These are phyloP conservation scores for Arge pagana DNA, from an alignment of 2,888 invertebrate genomes.

Conservation along the genomic window DNA sequence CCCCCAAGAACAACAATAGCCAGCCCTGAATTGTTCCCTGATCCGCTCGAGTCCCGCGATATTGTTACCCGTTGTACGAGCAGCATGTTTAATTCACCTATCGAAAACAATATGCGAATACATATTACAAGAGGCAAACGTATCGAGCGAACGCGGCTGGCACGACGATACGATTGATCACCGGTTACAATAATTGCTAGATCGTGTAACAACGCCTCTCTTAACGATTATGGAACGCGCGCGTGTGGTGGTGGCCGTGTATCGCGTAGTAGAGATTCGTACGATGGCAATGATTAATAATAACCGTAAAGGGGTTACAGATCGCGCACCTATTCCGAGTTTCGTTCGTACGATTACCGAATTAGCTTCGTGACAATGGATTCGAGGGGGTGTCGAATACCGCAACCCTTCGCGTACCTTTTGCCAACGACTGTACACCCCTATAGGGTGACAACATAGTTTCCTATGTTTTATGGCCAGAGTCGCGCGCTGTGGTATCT, in stretches of 20 bases:
- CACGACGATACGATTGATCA: too few relatives aligned
- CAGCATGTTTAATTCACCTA: conserved; percentile 4
- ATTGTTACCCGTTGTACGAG: conserved; percentile 9
- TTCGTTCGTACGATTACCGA: conserved; percentile 16
- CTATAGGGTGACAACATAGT: conserved; percentile 48
- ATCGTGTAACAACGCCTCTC: too few relatives aligned
- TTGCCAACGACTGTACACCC: conserved; percentile 38
- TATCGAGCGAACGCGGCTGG: too few relatives aligned
- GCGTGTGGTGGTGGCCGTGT: too few relatives aligned
- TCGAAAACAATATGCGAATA: conserved; percentile 7
- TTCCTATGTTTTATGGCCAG: conserved; percentile 53
- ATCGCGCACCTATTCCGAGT: too few relatives aligned
- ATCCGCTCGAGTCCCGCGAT: conserved; percentile 14
- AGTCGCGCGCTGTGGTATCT: conserved; percentile 50
- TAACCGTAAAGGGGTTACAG: too few relatives aligned
- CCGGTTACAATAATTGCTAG: too few relatives aligned
- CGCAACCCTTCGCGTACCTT: conserved; percentile 24
- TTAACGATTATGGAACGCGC: too few relatives aligned
- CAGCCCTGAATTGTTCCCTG: conserved; percentile 11
- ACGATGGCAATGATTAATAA: too few relatives aligned
- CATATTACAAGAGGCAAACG: too few relatives aligned
- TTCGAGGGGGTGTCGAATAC: neutral
- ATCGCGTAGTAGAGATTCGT: too few relatives aligned
- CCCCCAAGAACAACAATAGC: conserved; percentile 12
- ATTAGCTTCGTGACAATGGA: conserved; percentile 14